Percentiles rank a stretch among this genome's conserved stretches.
These are phyloP conservation scores for Caenorhabditis sulstoni DNA, from an alignment of 2,888 invertebrate species.

Conservation along the genomic window DNA sequence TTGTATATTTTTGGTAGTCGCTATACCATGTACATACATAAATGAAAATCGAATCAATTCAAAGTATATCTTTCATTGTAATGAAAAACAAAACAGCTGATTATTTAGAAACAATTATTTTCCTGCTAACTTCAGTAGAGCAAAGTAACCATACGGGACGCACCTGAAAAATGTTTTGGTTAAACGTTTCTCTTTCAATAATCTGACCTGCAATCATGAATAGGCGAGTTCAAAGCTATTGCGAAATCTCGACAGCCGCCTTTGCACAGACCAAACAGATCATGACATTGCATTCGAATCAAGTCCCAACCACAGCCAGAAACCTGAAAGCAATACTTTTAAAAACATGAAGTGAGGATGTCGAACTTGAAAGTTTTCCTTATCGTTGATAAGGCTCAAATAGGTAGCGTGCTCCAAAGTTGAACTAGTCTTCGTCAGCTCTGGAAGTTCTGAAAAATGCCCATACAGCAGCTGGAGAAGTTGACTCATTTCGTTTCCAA, in stretches of 20 bases:
- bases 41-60: too few relatives aligned
- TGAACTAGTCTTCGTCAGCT: constrained; percentile 8
- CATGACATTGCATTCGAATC: constrained; percentile 46
- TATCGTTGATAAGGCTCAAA: constrained; percentile 55
- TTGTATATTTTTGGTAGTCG: background rate
- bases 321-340: constrained; percentile 15
- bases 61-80: too few relatives aligned
- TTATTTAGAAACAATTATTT: background rate
- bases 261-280: constrained; percentile 55
- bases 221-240: constrained; percentile 36
- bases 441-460: constrained; percentile 23
- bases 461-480: background rate
- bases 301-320: constrained; percentile 60
- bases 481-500: background rate
- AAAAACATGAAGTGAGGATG: background rate
- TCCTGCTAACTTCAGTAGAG: constrained; percentile 45
- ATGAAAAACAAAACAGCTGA: too few relatives aligned
- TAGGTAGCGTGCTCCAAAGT: constrained; percentile 44
- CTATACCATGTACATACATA: too few relatives aligned
- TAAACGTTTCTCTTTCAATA: background rate
- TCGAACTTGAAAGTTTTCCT: constrained; percentile 55
- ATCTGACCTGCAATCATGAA: constrained; percentile 51
- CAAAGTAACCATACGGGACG: constrained; percentile 49
- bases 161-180: constrained; percentile 26
- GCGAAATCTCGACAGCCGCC: constrained; percentile 58